Base-by-base conservation (phyloP, 2,888 invertebrate species). In the Drosophila ustulata region DNA sequence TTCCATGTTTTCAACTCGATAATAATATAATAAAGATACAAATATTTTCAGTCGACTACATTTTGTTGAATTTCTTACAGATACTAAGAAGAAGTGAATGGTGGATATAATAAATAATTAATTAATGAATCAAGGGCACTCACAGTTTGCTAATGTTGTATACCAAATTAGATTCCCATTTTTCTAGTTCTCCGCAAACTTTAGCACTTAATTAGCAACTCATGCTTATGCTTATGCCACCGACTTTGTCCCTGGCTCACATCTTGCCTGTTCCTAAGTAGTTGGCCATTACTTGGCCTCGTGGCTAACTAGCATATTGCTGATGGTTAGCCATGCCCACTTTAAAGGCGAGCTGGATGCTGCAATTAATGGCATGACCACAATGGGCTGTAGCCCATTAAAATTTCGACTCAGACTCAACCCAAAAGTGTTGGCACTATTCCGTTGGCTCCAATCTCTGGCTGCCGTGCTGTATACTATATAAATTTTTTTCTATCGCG, bases 311-410 rank as follows among this genome's bases (percentile, higher is more conserved):
- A 28, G 53, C 26, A 34, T 43, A 32, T 34, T 28, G 9, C 41
- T 11, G 37, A 26, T 53, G 39, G 18, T 23, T 46, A 32, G 61
- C n/a, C 63, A 50, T 45, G 39, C 51, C 61, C 55, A 56, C 26
- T 57, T 61, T 43, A 41, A 55, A 73, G 13, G 37, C 57, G 11
- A 18, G 25, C 32, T 25, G 55, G 32, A 73, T 76, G 82, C 76
- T 76, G 82, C 69, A 78, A 18, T 66, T 73, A 63, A 78, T 76
- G 69, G 52, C 50, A 69, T 55, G 63, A 61, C 76, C 78, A 73
- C 69, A 76, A 62, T 47, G 61, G 45, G 53, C 37, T 66, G 74
- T 69, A 77, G 75, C 71, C 68, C 82, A 88, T 82, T 88, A 73
- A 79, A 73, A 74, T 75, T 79, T 85, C 77, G 82, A 62, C 71